These are phyloP conservation scores for Protobothrops flavoviridis DNA, from an alignment of 2,113 vertebrate species.

Conservation along the genomic window DNA sequence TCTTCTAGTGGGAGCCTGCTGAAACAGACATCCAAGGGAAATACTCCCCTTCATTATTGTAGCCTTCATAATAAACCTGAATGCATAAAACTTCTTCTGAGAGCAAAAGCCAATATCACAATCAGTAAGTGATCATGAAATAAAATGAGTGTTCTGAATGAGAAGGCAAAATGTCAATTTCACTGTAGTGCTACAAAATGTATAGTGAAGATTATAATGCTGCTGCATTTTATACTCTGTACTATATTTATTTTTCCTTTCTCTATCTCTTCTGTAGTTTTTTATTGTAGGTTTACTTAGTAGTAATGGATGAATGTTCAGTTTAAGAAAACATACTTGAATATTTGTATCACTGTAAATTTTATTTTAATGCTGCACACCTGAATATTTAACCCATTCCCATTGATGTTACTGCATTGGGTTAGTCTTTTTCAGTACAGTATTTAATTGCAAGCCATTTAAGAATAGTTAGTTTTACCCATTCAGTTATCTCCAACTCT, in stretches of 20 bases:
- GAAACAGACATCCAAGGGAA: slow-evolving; percentile 60
- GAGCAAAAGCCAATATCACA: slow-evolving; percentile 69
- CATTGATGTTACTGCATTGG: neutral
- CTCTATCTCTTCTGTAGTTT: neutral
- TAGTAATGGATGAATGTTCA: neutral
- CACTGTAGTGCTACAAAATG: neutral
- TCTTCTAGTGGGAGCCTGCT: slow-evolving; percentile 63
- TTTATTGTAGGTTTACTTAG: neutral
- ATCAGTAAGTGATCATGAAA: slow-evolving; percentile 59
- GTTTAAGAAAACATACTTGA: neutral
- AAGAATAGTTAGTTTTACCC: neutral
- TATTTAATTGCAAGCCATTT: neutral
- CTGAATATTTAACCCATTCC: neutral
- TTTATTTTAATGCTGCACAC: neutral
- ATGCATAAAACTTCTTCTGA: slow-evolving; percentile 71
- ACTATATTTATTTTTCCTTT: neutral
- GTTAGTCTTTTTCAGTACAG: neutral
- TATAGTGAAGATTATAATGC: neutral
- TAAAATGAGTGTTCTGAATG: neutral
- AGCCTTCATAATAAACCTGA: slow-evolving; percentile 70
- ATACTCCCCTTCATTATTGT: slow-evolving; percentile 72
- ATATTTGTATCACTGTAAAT: neutral
- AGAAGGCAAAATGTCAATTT: neutral
- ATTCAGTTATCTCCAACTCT: neutral
- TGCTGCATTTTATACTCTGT: neutral